These are phyloP conservation scores for Rhopalosiphum nymphaeae DNA, from an alignment of 2,888 invertebrate species.

Conservation along the genomic window DNA sequence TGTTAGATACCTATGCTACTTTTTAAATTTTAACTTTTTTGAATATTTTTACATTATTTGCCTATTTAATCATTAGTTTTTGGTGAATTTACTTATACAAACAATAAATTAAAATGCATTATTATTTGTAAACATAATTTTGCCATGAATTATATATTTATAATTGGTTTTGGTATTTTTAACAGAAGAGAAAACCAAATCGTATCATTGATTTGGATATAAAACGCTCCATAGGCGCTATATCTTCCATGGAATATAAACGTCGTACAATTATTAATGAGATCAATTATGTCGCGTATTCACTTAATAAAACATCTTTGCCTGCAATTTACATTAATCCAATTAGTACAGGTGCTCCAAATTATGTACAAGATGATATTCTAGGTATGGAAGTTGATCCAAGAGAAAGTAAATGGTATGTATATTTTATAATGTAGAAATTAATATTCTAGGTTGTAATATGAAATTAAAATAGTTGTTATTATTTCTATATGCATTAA, in stretches of 20 bases:
- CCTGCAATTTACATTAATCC: not conserved
- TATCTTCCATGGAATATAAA: conserved; percentile 46
- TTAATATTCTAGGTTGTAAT: not conserved
- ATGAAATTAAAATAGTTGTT: not conserved
- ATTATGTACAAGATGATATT: conserved; percentile 25
- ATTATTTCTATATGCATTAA: not conserved
- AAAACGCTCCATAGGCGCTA: conserved; percentile 14
- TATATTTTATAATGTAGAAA: not conserved
- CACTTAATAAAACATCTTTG: not conserved
- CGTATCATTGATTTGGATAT: conserved; percentile 16
- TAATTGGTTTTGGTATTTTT: not conserved
- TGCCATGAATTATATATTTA: not conserved
- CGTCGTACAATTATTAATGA: conserved; percentile 30
- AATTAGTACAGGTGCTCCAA: not conserved
- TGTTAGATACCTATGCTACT: not conserved
- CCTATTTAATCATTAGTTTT: not conserved
- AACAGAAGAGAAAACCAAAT: conserved; percentile 16
- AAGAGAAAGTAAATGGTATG: conserved; percentile 24
- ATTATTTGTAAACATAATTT: not conserved
- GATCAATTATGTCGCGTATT: not conserved
- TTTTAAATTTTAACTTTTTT: not conserved
- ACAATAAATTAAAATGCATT: not conserved
- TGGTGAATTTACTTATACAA: not conserved
- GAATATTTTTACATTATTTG: not conserved
- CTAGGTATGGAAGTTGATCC: conserved; percentile 50